Evolutionary conservation across 92 coral and sea anemone species (phyloP), one percentile per base, ranked within the genome.

Genomic region (Nematostella vectensis): DNA sequence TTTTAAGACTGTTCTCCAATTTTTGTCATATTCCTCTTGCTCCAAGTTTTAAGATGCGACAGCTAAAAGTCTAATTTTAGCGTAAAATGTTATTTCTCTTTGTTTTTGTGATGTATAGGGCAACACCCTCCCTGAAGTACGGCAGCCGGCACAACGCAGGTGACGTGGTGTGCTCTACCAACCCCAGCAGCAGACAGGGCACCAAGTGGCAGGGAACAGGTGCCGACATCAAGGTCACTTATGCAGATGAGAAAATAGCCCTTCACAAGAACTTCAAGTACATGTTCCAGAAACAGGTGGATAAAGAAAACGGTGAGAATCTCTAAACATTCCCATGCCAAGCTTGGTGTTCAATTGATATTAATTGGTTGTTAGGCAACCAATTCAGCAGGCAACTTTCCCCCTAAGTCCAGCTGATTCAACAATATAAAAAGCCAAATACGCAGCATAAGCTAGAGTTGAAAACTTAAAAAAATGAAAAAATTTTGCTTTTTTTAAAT

Each of bases 231-330:
- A 50, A 59, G 39, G 66, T 89, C 52, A 61, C 45, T 37, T 50
- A 43, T 78, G 74, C 80, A 4, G 67, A 71, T 51, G 51, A 62
- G 26, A 60, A 71, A 52, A 58, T 36, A 38, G 87, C 91, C 12
- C 55, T 89, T 72, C 58, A 55, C 2, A 74, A 68, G 26, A 77
- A 57, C 28, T 87, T 66, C 68, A 85, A 75, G 59, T 91, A 91
- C 69, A 91, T 91, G 98, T 91, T 91, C 67, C 98, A 91, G 61
- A 91, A 91, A 67, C 89, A 74, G 24, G 71, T 75, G 1, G 96
- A 91, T 43, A 91, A 91, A 57, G 87, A 82, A 4, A 59, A 72
- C 69, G 98, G 98, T 81, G 63, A 27, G 52, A 17, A 25, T 2
- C 0, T 18, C n/a, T 43, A 25, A 3, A 3, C 2, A 44, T 22